Conservation (phyloP, 2,113 vertebrate genomes). For the Physeter macrocephalus region DNA sequence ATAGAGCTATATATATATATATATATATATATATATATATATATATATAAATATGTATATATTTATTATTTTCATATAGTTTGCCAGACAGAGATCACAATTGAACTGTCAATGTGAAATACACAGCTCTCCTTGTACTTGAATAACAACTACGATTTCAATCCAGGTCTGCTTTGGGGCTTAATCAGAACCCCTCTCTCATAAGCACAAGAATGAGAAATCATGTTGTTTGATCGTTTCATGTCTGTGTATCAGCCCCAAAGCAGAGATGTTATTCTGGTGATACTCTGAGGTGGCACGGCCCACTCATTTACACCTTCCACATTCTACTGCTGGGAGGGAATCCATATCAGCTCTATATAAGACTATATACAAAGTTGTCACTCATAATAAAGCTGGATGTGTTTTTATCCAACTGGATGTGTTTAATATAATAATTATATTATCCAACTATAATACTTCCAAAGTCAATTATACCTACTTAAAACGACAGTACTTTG, state of each 20-base stretch:
- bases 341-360: background rate
- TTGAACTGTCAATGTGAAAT: conserved; percentile 55
- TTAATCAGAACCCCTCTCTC: conserved; percentile 19
- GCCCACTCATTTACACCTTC: background rate
- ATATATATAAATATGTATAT: background rate
- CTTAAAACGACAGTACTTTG: conserved; percentile 43
- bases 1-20: conserved; percentile 10
- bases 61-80: conserved; percentile 63
- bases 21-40: background rate
- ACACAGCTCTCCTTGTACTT: conserved; percentile 57
- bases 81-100: conserved; percentile 43
- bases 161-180: background rate
- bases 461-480: conserved; percentile 36
- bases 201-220: conserved; percentile 30
- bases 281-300: background rate
- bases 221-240: background rate
- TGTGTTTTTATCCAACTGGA: background rate
- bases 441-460: conserved; percentile 34
- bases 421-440: background rate
- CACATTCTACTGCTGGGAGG: conserved; percentile 10
- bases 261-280: background rate
- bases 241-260: conserved; percentile 19
- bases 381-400: background rate
- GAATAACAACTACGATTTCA: conserved; percentile 56
- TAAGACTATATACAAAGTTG: conserved; percentile 10